These are phyloP conservation scores for Mycetomoellerius zeteki DNA, from an alignment of 1,140 invertebrate genomes.

Conservation along the genomic window DNA sequence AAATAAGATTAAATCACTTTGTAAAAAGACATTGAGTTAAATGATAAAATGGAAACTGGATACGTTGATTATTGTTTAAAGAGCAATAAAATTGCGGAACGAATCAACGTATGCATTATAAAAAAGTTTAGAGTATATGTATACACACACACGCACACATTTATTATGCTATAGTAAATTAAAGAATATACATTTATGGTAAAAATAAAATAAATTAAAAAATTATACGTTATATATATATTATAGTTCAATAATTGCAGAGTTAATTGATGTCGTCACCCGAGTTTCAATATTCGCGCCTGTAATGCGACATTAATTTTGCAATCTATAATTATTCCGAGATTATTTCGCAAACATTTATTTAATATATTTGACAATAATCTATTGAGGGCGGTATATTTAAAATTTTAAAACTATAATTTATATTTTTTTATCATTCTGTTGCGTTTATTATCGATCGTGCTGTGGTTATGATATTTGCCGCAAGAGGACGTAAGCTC, in stretches of 20 bases:
- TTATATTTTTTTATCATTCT: not conserved
- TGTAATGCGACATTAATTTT: not conserved
- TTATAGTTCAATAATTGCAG: not conserved
- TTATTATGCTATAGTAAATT: not conserved
- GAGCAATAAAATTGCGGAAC: not conserved
- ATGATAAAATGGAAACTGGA: not conserved
- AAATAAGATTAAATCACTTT: conserved; percentile 41
- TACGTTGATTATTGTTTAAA: conserved; percentile 7
- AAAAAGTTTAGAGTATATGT: not conserved
- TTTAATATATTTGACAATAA: not conserved
- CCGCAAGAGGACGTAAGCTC: not conserved
- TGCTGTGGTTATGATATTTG: not conserved
- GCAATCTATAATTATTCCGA: not conserved
- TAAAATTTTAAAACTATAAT: not conserved
- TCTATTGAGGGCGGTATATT: no score
- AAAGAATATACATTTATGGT: not conserved
- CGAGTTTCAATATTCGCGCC: not conserved
- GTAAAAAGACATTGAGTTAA: conserved; percentile 36
- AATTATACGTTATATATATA: not conserved
- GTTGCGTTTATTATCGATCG: not conserved
- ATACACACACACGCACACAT: not conserved
- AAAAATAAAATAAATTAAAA: not conserved
- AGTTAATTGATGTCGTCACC: not conserved
- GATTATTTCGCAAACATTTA: not conserved
- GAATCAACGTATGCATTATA: not conserved